Percentiles rank a stretch among this genome's conserved stretches.
phyloP scores from a whole-genome alignment of 35 echinoderm and acorn worm genomes.

The Apostichopus parvimensis region DNA sequence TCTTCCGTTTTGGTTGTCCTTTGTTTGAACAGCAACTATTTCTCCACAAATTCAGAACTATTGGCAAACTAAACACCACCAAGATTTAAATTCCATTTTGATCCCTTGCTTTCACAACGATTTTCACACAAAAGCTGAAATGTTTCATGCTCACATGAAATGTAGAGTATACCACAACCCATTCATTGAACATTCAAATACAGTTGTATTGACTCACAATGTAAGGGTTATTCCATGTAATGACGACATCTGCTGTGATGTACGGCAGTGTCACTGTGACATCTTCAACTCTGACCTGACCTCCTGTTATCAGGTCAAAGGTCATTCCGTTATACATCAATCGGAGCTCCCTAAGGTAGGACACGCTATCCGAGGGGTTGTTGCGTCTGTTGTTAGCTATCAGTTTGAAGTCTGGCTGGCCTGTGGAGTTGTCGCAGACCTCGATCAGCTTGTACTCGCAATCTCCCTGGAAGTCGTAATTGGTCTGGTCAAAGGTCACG shows the following conservation, averaged over 20 bases:
- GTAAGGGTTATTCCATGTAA: conserved; percentile 38
- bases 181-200: no score
- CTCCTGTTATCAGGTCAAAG: conserved; percentile 26
- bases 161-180: no score
- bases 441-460: conserved; percentile 73
- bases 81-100: no score
- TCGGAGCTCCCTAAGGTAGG: conserved; percentile 56
- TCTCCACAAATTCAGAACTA: no score
- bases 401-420: conserved; percentile 34
- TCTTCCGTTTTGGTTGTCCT: no score
- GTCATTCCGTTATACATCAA: conserved; percentile 38
- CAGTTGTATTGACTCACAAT: conserved; percentile 18
- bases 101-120: no score
- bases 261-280: conserved; percentile 38
- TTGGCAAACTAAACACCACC: no score
- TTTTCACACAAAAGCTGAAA: not conserved
- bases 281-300: conserved; percentile 29
- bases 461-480: conserved; percentile 75
- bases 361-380: conserved; percentile 63
- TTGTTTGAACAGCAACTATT: no score
- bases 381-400: conserved; percentile 49
- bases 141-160: not conserved
- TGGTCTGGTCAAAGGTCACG: conserved; percentile 66
- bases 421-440: conserved; percentile 23
- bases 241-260: not conserved